Base-by-base conservation (phyloP, 2,113 vertebrate genomes). In the Apteryx mantelli region DNA sequence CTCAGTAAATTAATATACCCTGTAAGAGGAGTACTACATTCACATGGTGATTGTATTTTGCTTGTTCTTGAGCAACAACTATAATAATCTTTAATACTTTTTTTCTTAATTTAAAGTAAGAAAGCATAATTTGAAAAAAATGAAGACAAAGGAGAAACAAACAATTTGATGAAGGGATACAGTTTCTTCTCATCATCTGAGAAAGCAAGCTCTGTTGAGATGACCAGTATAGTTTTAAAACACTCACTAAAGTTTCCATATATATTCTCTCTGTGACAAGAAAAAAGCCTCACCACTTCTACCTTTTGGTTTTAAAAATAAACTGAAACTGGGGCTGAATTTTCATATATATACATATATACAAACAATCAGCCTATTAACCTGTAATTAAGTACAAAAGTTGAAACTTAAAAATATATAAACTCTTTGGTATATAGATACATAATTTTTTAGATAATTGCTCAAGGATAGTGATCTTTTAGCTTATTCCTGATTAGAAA, bases 91-190 rank as follows among this genome's bases (percentile, higher is more conserved):
- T 28, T 36, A 69, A 12, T 58, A 2, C 21, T 52, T 52, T 52
- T 46, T 76, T 60, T 38, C 36, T 52, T 38, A 70, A 48, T 84
- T 93, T 16, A 32, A 75, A 91, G 18, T 7, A 44, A 61, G 21
- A 87, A 82, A 87, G 66, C 12, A 38, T 3, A 4, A 44, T 32
- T 25, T 55, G 4, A 42, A 1, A 34, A 40, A 50, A 13, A 5
- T 0, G 1, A n/a, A 13, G 9, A 25, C 38, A 56, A 48, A 44
- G 11, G 28, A 42, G 60, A 30, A 82, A 25, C 0, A 0, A 30
- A 4, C 11, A 69, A 10, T 18, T 34, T 58, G 22, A n/a, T 64
- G 58, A 71, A 89, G 18, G 36, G 66, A 36, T 32, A 90, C 52
- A 34, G 13, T 10, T 56, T 4, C 25, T 69, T 64, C 82, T 19